phyloP scores from a whole-genome alignment of 2,888 invertebrate genomes.

The Pyrrhosoma nymphula region DNA sequence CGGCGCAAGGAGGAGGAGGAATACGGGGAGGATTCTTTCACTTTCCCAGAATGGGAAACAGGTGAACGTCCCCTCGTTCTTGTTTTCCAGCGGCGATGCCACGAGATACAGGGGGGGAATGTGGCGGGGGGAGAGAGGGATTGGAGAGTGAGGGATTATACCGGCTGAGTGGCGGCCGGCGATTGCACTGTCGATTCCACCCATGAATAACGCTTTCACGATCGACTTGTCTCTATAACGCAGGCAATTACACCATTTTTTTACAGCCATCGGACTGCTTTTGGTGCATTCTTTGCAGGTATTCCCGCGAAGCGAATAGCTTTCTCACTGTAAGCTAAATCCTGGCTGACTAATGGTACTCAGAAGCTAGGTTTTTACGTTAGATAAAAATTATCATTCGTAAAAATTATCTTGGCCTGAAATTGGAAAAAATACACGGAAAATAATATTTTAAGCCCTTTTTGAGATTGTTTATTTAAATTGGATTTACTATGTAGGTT shows the following conservation, averaged over 20 bases:
- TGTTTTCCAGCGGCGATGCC: slow-evolving; percentile 18
- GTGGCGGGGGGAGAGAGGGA: background rate
- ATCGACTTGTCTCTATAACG: background rate
- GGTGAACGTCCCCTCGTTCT: slow-evolving; percentile 55
- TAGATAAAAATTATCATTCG: too few relatives aligned
- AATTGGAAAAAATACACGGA: too few relatives aligned
- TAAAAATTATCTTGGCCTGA: too few relatives aligned
- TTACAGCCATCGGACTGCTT: background rate
- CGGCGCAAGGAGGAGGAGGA: background rate
- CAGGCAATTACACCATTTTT: background rate
- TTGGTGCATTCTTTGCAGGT: background rate
- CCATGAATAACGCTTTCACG: background rate
- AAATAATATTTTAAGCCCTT: too few relatives aligned
- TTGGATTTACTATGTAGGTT: too few relatives aligned
- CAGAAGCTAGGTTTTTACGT: background rate
- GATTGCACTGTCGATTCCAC: background rate
- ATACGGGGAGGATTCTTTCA: slow-evolving; percentile 1
- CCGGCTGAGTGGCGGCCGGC: background rate
- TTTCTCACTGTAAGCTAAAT: background rate
- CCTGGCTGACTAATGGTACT: background rate
- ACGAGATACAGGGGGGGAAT: background rate
- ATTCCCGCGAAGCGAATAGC: background rate
- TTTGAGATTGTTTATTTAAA: too few relatives aligned
- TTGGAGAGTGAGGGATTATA: background rate
- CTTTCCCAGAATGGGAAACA: slow-evolving; percentile 33